These are phyloP conservation scores for Mamestra brassicae DNA, from an alignment of 2,888 invertebrate genomes.

Conservation along the genomic window DNA sequence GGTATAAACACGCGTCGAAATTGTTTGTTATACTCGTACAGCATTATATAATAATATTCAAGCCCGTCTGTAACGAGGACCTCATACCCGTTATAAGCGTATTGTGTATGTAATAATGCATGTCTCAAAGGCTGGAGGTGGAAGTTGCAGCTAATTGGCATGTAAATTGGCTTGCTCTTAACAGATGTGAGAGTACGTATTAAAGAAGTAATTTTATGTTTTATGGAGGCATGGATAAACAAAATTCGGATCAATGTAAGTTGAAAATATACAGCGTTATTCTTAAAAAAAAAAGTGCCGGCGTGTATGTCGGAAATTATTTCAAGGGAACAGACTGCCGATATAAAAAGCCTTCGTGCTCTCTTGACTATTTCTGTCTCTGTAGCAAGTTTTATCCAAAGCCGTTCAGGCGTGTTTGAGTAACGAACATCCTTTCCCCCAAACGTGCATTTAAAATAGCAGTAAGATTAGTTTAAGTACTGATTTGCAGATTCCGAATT, in stretches of 20 bases:
- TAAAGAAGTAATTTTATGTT: background rate
- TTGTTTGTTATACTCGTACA: background rate
- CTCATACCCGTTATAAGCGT: slow-evolving; percentile 9
- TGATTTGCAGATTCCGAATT: too few relatives aligned
- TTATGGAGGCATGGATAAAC: background rate
- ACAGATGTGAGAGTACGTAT: background rate
- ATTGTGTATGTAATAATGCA: slow-evolving; percentile 41
- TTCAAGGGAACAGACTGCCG: too few relatives aligned
- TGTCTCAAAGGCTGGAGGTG: slow-evolving; percentile 28
- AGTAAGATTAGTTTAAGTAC: too few relatives aligned
- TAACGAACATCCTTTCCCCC: too few relatives aligned
- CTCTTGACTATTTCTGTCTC: too few relatives aligned
- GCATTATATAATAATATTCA: background rate
- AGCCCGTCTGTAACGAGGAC: background rate
- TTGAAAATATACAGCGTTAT: background rate
- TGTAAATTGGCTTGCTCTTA: slow-evolving; percentile 23
- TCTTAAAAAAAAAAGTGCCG: too few relatives aligned
- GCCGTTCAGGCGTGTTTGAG: too few relatives aligned
- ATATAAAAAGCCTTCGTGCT: too few relatives aligned
- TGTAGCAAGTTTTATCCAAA: too few relatives aligned
- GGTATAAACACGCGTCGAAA: background rate
- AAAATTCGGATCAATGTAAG: too few relatives aligned
- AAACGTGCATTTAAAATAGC: too few relatives aligned
- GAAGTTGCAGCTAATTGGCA: slow-evolving; percentile 36
- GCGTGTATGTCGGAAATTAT: too few relatives aligned